phyloP scores from a whole-genome alignment of 2,113 vertebrate genomes.

The Ascaphus truei region DNA sequence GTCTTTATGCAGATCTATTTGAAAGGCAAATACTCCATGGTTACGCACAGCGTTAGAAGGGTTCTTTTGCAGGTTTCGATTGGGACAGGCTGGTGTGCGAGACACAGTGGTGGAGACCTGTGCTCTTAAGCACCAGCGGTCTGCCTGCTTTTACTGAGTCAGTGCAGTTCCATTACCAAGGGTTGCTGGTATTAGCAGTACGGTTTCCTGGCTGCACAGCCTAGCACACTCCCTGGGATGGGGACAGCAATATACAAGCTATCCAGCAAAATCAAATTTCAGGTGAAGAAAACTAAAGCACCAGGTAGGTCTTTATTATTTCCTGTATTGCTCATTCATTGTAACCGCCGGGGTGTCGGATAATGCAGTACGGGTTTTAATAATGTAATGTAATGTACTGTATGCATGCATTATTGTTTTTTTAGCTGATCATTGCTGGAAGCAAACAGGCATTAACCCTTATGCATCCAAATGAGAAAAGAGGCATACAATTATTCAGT shows the following conservation, averaged over 20 bases:
- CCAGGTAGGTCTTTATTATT: conserved; percentile 49
- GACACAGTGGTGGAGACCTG: conserved; percentile 18
- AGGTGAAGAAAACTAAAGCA: conserved; percentile 48
- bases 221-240: conserved; percentile 20
- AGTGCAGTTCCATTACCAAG: neutral
- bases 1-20: conserved; percentile 28
- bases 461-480: too few species aligned
- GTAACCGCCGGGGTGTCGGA: neutral
- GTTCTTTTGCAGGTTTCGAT: neutral
- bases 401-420: too few species aligned
- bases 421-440: too few species aligned
- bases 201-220: neutral
- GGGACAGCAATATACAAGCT: conserved; percentile 52
- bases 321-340: too few species aligned
- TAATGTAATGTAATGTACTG: neutral
- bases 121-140: conserved; percentile 22
- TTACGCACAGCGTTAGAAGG: neutral
- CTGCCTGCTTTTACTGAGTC: conserved; percentile 10
- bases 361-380: neutral
- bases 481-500: too few species aligned
- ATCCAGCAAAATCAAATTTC: conserved; percentile 47
- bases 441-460: too few species aligned
- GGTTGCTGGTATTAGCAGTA: conserved; percentile 31
- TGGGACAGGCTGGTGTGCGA: neutral
- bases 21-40: conserved; percentile 37